These are phyloP conservation scores for Agriopis aurantiaria DNA, from an alignment of 2,888 invertebrate species.

Conservation along the genomic window DNA sequence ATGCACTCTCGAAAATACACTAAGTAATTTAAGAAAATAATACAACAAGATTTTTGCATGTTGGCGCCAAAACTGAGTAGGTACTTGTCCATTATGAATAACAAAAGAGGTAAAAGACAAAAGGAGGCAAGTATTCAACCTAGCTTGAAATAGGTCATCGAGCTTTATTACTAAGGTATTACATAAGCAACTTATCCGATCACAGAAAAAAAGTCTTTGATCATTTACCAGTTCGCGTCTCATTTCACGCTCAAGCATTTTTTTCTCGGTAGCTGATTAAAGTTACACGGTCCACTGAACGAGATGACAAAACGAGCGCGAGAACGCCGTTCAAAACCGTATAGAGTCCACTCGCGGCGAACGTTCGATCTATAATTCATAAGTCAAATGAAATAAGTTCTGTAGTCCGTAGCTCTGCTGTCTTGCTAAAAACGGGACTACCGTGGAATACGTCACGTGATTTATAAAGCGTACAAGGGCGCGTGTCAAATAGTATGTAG, in stretches of 20 bases:
- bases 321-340: slow-evolving; percentile 37
- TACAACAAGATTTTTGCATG: too few species aligned
- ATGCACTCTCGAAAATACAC: too few species aligned
- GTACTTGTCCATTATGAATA: not conserved
- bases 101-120: not conserved
- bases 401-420: not conserved
- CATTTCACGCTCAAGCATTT: slow-evolving; percentile 69
- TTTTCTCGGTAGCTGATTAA: slow-evolving; percentile 74
- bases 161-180: not conserved
- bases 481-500: too few species aligned
- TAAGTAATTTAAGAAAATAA: too few species aligned
- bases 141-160: not conserved
- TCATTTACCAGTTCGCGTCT: slow-evolving; percentile 71
- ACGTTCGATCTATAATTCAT: slow-evolving; percentile 63
- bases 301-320: slow-evolving; percentile 62
- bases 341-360: slow-evolving; percentile 10
- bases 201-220: slow-evolving; percentile 67
- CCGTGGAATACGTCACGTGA: too few species aligned
- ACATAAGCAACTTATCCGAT: slow-evolving; percentile 48
- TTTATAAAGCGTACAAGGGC: too few species aligned
- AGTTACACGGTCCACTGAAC: slow-evolving; percentile 68
- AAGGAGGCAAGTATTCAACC: not conserved
- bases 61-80: not conserved
- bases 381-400: slow-evolving; percentile 55
- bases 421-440: too few species aligned